Evolutionary conservation across 2,888 invertebrate species (phyloP).

Genomic region (Pollenia amentaria): DNA sequence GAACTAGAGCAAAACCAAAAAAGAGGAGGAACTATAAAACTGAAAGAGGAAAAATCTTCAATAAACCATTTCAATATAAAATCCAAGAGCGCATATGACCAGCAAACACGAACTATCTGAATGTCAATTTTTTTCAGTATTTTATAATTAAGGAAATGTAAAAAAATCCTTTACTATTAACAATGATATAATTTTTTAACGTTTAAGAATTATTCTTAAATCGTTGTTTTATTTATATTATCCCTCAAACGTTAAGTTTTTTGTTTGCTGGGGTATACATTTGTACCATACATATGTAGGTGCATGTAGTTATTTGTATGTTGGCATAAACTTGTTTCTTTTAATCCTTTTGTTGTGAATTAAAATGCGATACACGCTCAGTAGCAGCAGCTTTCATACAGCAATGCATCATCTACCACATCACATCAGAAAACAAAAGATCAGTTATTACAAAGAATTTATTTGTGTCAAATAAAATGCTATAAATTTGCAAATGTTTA

Average conservation of each 20-base stretch:
- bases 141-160: too few relatives aligned
- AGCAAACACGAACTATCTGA: too few relatives aligned
- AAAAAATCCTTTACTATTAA: too few relatives aligned
- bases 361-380: conserved; percentile 52
- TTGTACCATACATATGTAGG: background rate
- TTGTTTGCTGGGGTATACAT: too few relatives aligned
- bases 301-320: background rate
- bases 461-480: background rate
- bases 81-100: background rate
- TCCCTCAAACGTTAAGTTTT: too few relatives aligned
- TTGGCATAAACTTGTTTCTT: conserved; percentile 37
- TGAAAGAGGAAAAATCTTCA: conserved; percentile 55
- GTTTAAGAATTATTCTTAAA: too few relatives aligned
- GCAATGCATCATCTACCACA: conserved; percentile 58
- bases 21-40: conserved; percentile 30
- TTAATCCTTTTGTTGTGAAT: conserved; percentile 66
- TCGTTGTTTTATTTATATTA: too few relatives aligned
- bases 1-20: conserved; percentile 6
- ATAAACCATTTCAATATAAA: conserved; percentile 54
- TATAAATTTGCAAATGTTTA: background rate
- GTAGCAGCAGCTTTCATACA: conserved; percentile 32
- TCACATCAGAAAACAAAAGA: conserved; percentile 18
- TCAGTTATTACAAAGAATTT: conserved; percentile 25
- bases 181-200: too few relatives aligned
- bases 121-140: too few relatives aligned